Base-by-base conservation (phyloP, 1,140 invertebrate species). In the Lerema accius region DNA sequence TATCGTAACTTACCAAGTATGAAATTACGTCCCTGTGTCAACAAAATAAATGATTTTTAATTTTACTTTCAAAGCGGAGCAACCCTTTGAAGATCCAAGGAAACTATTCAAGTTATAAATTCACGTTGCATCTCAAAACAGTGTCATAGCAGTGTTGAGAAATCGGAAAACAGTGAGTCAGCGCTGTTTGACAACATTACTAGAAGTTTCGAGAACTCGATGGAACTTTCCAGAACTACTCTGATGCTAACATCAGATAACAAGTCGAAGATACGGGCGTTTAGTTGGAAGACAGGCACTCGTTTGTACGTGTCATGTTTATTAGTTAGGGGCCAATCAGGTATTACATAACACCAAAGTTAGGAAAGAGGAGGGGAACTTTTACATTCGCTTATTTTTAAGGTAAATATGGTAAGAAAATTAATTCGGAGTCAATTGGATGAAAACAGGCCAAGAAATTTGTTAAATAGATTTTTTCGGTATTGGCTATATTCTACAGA, bases 131-230 rank as follows among this genome's bases (percentile, higher is more conserved):
- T 46, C 55, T 45, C 55, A 45, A 58, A 46, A 56, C 42, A 58
- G 32, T 58, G 55, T 58, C 42, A 58, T 45, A 23, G 42, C 28
- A 26, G 15, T 42, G 42, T 35, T 32, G 55, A 58, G 55, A 58
- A 16, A 51, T 58, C 55, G 55, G 55, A 58, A 58, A 58, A 58
- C 55, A 58, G 13, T 42, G 53, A 56, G 10, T 58, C 55, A 58
- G 55, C 51, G 51, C 13, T 55, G 51, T 58, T 26, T 58, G 55
- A 58, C 42, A 58, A 58, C 55, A 51, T 51, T 51, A 51, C 37
- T 4, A 6, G 14, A 58, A 32, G 19, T 49, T 60, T 60, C 45
- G 1, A 60, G 45, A 49, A 60, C 45, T 60, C 14, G 10, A 16
- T 28, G 17, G 58, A 40, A 40, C 10, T 49, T 60, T 32, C 11